Percentiles rank a stretch among this genome's conserved stretches.
Conservation (phyloP, 2,888 invertebrate genomes). For the Sesamia inferens region DNA sequence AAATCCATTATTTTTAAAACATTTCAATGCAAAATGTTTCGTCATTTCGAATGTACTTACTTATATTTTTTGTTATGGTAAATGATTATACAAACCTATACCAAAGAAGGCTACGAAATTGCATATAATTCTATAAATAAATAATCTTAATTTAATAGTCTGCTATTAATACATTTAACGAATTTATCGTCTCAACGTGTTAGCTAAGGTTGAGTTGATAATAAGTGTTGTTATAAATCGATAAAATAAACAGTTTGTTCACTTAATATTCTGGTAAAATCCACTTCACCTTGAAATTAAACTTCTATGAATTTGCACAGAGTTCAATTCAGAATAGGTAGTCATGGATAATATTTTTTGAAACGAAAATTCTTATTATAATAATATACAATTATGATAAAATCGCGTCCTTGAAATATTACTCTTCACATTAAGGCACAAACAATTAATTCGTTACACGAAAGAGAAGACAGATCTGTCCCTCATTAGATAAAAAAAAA, state of each 20-base stretch:
- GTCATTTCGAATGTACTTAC: slow-evolving; percentile 43
- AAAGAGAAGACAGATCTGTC: background rate
- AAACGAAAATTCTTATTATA: background rate
- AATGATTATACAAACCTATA: slow-evolving; percentile 20
- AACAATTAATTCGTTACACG: too few species aligned
- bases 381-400: too few species aligned
- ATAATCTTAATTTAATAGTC: slow-evolving; percentile 15
- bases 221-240: slow-evolving; percentile 18
- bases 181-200: slow-evolving; percentile 19
- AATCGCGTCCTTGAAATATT: background rate
- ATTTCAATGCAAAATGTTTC: slow-evolving; percentile 35
- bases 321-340: background rate
- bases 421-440: background rate
- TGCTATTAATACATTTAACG: slow-evolving; percentile 5
- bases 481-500: too few species aligned
- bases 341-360: background rate
- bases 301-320: background rate
- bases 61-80: slow-evolving; percentile 39
- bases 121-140: slow-evolving; percentile 6
- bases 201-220: slow-evolving; percentile 14
- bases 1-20: slow-evolving; percentile 45
- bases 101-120: background rate
- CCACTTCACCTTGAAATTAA: background rate
- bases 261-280: background rate
- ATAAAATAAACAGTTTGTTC: background rate